Evolutionary conservation across 2,888 invertebrate genomes (phyloP), one percentile per base, ranked within the genome.

Genomic region (Labia minor): DNA sequence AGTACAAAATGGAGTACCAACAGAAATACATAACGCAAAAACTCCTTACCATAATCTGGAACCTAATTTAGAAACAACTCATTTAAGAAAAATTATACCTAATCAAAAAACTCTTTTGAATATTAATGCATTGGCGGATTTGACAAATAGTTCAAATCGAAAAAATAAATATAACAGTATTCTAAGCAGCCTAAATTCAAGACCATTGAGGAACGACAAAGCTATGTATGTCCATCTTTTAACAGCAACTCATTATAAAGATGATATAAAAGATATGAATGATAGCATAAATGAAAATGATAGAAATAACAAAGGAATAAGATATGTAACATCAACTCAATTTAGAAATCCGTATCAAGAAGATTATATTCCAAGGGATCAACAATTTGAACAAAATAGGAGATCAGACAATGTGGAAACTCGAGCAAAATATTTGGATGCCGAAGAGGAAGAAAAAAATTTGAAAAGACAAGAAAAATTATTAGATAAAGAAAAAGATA

Each of bases 381-480:
- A 6, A 62, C 19, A 63, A 61, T 61, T 20, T 64, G 33, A 14
- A 37, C 67, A n/a, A 33, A 19, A n/a, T 64, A 64, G 37, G 26
- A 65, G 21, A 61, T 63, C 16, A 1, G 64, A 64, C 11, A 4
- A 19, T 11, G 26, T 37, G 8, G 6, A 62, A 6, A 49, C 1
- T 4, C 49, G 20, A 21, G 61, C 21, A 8, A 61, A 67, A n/a
- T 65, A 73, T 67, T 72, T 72, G 16, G 73, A 72, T 63, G 72
- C 77, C 2, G 70, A 75, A 26, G 70, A 73, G 64, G 77, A 77
- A 71, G 74, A 73, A 18, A 64, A 68, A 18, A 70, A 74, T 68
- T 73, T 74, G 66, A 69, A 72, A 21, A 68, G 67, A 18, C 68
- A 73, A 67, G 72, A 72, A 14, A 63, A 67, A 20, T 18, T 66